Evolutionary conservation across 2,888 invertebrate species (phyloP), one percentile per base, ranked within the genome.

Genomic region (Bedellia somnulentella): DNA sequence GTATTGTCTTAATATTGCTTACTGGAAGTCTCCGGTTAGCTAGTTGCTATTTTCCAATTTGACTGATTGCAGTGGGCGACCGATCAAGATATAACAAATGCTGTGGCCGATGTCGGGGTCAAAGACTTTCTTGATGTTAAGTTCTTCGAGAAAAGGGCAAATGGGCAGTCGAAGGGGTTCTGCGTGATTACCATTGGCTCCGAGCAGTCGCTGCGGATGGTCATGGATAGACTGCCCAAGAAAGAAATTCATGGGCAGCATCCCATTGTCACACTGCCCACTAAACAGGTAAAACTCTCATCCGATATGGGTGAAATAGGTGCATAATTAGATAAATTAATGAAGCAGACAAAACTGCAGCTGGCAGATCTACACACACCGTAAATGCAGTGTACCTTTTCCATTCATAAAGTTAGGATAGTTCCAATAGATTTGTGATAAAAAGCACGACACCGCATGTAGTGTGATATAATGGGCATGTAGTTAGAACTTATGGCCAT

Each of bases 121-220:
- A 82, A 80, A 32, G 98, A 99, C 71, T 88, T 99, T 52, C 83
- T 95, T 49, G 99, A 99, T 60, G 95, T 99, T 21, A 98, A 98
- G 73, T 99, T 99, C 76, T 97, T 97, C 76, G 99, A 99, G 71
- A 99, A 99, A 78, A 85, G 98, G 49, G 90, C 95, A 18, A 98
- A 98, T 78, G 98, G 98, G 15, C 97, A 97, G 66, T 96, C 95
- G 0, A 98, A 98, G 78, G 95, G 99, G 16, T 99, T 97, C 76
- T 98, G 97, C 58, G 89, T 97, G 29, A 87, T 98, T 43, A 91
- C 94, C 2, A 79, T 99, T 41, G 94, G 92, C 10, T 95, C 96
- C 0, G 97, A 98, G 51, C 80, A 84, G 39, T 95, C 96, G 43
- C 84, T 93, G 63, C 80, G 94, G 33, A 76, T 86, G 51, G 88